Evolutionary conservation across 2,797 vertebrate species (phyloP).

Genomic region (Anguilla marmorata): DNA sequence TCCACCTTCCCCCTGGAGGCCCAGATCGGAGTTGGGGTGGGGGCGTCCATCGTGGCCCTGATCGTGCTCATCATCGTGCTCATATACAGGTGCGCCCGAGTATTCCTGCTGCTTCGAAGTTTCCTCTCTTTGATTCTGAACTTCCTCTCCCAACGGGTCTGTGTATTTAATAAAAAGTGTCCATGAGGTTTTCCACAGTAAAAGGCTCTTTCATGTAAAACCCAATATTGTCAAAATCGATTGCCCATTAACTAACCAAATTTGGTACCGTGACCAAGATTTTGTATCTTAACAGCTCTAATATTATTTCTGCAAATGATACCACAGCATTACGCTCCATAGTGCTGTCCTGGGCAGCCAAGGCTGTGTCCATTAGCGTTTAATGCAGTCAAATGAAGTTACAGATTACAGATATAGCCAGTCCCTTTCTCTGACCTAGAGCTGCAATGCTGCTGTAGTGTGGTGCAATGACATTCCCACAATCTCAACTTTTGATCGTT

Average conservation of each 20-base stretch:
- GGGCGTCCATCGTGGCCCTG: conserved; percentile 88
- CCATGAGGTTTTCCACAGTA: neutral
- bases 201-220: neutral
- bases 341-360: neutral
- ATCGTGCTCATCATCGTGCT: conserved; percentile 94
- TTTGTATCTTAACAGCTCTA: too few relatives aligned
- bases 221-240: neutral
- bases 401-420: neutral
- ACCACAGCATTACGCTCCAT: neutral
- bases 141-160: neutral
- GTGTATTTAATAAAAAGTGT: neutral
- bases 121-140: neutral
- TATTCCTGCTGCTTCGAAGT: neutral
- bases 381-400: neutral
- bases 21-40: conserved; percentile 90
- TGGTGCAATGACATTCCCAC: neutral
- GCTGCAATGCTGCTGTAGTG: neutral
- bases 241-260: too few relatives aligned
- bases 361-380: conserved; percentile 8
- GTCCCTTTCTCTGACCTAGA: neutral
- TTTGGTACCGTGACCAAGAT: neutral
- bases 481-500: neutral
- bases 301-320: neutral
- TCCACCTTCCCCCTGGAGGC: conserved; percentile 91
- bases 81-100: conserved; percentile 84